These are phyloP conservation scores for Channa argus DNA, from an alignment of 2,113 vertebrate species.

Conservation along the genomic window DNA sequence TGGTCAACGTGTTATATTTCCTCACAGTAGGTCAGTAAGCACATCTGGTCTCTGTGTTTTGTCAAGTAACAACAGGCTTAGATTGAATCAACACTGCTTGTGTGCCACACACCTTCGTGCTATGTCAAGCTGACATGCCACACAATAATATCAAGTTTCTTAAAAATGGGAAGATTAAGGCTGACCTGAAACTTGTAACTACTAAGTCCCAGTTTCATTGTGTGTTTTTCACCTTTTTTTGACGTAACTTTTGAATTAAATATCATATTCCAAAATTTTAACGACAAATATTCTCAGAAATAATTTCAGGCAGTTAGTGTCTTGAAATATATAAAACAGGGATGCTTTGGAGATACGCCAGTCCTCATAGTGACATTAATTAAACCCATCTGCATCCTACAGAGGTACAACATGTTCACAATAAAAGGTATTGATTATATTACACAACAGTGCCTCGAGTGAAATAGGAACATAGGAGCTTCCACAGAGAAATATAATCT, in stretches of 20 bases:
- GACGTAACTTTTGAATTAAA: too few relatives aligned
- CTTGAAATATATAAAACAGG: background rate
- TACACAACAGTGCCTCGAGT: slow-evolving; percentile 43
- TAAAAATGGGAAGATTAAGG: background rate
- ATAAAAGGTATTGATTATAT: slow-evolving; percentile 53
- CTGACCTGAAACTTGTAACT: too few relatives aligned
- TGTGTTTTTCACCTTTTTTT: too few relatives aligned
- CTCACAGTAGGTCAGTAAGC: background rate
- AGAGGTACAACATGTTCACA: slow-evolving; percentile 38
- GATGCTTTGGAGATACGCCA: background rate
- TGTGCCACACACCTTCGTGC: slow-evolving; percentile 19
- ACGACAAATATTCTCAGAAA: background rate
- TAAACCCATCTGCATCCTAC: slow-evolving; percentile 15
- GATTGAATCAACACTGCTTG: slow-evolving; percentile 5
- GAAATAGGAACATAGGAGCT: slow-evolving; percentile 12
- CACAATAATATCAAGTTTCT: background rate
- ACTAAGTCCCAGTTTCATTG: too few relatives aligned
- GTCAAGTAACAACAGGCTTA: slow-evolving; percentile 38
- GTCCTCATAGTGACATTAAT: background rate
- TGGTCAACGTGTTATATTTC: background rate
- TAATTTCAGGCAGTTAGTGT: background rate
- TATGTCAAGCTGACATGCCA: slow-evolving; percentile 29
- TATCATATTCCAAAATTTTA: background rate
- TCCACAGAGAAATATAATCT: slow-evolving; percentile 53
- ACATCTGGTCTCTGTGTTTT: background rate